Percentiles rank a stretch among this genome's conserved stretches.
phyloP scores from a whole-genome alignment of 35 echinoderm and acorn worm genomes.

The Apostichopus japonicus region DNA sequence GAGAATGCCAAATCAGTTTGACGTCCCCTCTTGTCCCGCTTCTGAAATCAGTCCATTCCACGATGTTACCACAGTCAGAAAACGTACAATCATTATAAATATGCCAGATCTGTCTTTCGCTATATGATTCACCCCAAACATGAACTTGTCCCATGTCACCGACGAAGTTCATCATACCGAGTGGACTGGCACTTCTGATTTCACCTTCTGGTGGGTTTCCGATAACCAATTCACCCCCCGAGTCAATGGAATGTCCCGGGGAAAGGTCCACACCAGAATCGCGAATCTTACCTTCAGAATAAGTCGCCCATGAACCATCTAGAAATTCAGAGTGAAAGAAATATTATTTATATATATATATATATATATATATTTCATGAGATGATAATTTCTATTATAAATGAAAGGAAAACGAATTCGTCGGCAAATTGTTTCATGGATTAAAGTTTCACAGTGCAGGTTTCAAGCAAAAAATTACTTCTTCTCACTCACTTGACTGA shows the following conservation, averaged over 20 bases:
- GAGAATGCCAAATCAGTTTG: conserved; percentile 87
- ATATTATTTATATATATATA: no score
- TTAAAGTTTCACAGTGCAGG: no score
- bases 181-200: conserved; percentile 1
- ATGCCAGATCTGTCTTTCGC: conserved; percentile 44
- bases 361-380: no score
- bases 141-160: conserved; percentile 86
- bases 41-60: conserved; percentile 93
- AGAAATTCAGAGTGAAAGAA: not conserved
- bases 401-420: no score
- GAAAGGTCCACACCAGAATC: conserved; percentile 13
- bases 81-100: conserved; percentile 86
- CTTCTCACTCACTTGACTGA: no score
- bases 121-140: conserved; percentile 68
- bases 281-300: conserved; percentile 47
- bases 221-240: conserved; percentile 38
- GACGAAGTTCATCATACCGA: conserved; percentile 39
- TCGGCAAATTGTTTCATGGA: no score
- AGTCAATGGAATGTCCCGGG: not conserved
- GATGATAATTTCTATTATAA: no score
- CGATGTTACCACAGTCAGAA: conserved; percentile 82
- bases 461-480: no score
- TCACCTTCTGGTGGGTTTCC: conserved; percentile 18
- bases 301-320: conserved; percentile 78
- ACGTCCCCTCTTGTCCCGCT: conserved; percentile 81